Conservation (phyloP, 1,140 invertebrate genomes). For the Apis cerana region DNA sequence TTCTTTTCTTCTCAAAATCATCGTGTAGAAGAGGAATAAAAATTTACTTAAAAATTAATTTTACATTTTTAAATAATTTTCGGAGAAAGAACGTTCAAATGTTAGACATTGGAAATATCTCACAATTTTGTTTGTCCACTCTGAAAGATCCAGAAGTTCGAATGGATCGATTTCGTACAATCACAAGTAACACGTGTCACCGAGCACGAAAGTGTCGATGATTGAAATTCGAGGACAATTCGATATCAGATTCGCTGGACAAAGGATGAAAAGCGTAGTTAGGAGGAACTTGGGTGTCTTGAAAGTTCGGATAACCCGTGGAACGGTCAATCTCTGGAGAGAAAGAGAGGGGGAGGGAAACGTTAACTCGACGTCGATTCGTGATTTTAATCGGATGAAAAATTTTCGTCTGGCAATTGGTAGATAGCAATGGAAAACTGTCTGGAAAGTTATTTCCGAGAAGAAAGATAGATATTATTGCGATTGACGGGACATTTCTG, state of each 20-base stretch:
- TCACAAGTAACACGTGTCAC: background rate
- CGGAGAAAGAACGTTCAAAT: no score
- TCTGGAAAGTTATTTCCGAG: no score
- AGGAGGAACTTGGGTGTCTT: background rate
- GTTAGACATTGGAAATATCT: no score
- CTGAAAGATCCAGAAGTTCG: no score
- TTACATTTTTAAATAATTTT: no score
- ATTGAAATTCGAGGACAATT: conserved; percentile 1
- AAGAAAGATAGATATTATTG: background rate
- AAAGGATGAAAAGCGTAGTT: background rate
- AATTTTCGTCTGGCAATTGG: background rate
- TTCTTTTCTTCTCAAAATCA: no score
- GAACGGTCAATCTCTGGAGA: background rate
- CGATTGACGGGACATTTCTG: background rate
- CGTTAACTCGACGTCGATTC: background rate
- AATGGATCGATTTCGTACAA: background rate
- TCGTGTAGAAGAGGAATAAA: no score
- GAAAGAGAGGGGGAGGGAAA: background rate
- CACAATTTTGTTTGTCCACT: no score
- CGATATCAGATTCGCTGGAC: background rate
- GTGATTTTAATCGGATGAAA: background rate
- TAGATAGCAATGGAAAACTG: no score
- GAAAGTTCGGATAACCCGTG: background rate
- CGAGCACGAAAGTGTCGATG: background rate
- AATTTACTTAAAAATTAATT: no score